phyloP scores from a whole-genome alignment of 2,113 vertebrate genomes.

The Pimephales promelas region DNA sequence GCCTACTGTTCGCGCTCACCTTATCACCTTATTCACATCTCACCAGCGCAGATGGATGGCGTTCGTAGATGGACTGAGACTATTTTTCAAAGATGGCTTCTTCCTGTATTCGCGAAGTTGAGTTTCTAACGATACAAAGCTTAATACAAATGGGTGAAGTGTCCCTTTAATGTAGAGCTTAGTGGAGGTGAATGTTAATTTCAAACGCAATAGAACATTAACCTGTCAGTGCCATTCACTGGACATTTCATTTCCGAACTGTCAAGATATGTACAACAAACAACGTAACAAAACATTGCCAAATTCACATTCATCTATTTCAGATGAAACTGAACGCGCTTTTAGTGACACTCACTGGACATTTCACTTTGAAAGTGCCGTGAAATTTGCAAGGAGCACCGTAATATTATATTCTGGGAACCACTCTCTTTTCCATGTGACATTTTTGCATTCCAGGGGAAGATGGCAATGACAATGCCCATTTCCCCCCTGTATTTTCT shows the following conservation, averaged over 20 bases:
- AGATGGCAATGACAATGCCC: constrained; percentile 72
- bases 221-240: background rate
- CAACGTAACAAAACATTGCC: background rate
- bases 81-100: too few species aligned
- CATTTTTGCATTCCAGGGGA: constrained; percentile 75
- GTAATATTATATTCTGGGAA: constrained; percentile 65
- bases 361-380: background rate
- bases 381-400: background rate
- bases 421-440: constrained; percentile 69
- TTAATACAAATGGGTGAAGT: too few species aligned
- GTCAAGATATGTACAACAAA: background rate
- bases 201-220: background rate
- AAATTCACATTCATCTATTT: background rate
- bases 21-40: too few species aligned
- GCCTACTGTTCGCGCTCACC: too few species aligned
- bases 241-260: background rate
- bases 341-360: background rate
- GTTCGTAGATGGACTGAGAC: too few species aligned
- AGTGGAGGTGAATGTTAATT: background rate
- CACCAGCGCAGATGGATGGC: too few species aligned
- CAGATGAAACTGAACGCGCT: background rate
- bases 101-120: too few species aligned
- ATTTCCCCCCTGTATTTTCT: constrained; percentile 53
- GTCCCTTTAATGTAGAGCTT: background rate
- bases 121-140: too few species aligned